Evolutionary conservation across 2,797 vertebrate genomes (phyloP).

Genomic region (Melanotaenia nigrans): DNA sequence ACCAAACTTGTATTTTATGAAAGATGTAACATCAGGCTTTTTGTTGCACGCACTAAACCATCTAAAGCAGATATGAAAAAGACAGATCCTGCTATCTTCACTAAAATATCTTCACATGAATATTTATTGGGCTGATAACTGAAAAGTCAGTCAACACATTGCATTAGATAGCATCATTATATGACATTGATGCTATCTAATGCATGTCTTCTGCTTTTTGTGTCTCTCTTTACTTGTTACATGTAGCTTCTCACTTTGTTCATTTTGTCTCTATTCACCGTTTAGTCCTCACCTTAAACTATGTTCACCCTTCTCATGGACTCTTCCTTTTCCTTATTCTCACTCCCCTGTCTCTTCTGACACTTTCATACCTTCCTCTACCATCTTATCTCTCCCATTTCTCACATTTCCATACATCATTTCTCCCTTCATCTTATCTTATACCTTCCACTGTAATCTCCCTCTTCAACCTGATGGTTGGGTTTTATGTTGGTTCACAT

Average conservation of each 20-base stretch:
- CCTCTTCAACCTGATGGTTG: constrained; percentile 32
- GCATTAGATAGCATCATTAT: constrained; percentile 33
- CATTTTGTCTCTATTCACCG: not conserved
- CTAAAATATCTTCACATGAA: constrained; percentile 32
- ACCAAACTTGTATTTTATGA: constrained; percentile 56
- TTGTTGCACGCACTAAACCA: constrained; percentile 61
- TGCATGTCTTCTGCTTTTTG: constrained; percentile 17
- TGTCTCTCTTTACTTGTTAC: not conserved
- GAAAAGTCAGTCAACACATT: constrained; percentile 45
- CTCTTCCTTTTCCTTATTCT: constrained; percentile 7
- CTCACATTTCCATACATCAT: constrained; percentile 39
- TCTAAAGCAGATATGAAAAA: constrained; percentile 45
- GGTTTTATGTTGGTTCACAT: constrained; percentile 20
- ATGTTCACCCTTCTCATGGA: not conserved
- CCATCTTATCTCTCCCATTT: constrained; percentile 36
- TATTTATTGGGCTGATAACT: constrained; percentile 50
- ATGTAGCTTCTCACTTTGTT: constrained; percentile 7
- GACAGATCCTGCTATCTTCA: constrained; percentile 38
- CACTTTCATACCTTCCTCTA: constrained; percentile 2
- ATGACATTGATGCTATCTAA: constrained; percentile 25
- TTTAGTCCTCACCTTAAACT: constrained; percentile 8
- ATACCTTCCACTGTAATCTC: constrained; percentile 19
- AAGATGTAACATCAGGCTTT: constrained; percentile 62
- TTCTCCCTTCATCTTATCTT: constrained; percentile 25
- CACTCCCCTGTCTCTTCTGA: not conserved